phyloP scores from a whole-genome alignment of 2,113 vertebrate genomes.

The Coryphaenoides rupestris region DNA sequence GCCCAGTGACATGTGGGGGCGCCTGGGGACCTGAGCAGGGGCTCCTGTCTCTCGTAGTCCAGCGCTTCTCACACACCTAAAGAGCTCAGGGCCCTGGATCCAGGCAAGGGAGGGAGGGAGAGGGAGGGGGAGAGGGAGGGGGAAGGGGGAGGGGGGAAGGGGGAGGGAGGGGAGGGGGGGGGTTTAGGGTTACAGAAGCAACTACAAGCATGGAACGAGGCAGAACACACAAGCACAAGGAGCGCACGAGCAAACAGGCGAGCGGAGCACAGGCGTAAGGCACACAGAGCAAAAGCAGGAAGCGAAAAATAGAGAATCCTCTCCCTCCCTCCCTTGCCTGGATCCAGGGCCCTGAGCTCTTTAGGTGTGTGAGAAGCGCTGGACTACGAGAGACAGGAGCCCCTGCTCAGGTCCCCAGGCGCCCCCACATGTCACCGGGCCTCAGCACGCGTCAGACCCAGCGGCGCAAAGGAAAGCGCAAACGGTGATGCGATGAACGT shows the following conservation, averaged over 20 bases:
- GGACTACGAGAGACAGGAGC: slow-evolving; percentile 23
- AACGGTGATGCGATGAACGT: not conserved
- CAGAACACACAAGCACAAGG: too few species aligned
- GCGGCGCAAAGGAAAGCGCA: not conserved
- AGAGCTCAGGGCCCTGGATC: slow-evolving; percentile 33
- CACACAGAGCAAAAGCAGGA: too few species aligned
- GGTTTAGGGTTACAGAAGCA: too few species aligned
- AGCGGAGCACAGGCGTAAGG: too few species aligned
- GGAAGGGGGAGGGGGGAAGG: slow-evolving; percentile 5
- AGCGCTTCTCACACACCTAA: slow-evolving; percentile 61
- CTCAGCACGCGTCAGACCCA: not conserved
- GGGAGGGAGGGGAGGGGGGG: slow-evolving; percentile 3
- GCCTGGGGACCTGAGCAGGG: not conserved
- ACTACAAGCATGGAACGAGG: too few species aligned
- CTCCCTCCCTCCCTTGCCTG: slow-evolving; percentile 24
- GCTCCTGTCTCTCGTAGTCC: slow-evolving; percentile 62
- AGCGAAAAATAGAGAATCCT: too few species aligned
- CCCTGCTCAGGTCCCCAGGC: not conserved
- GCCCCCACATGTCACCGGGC: not conserved
- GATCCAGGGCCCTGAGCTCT: slow-evolving; percentile 42
- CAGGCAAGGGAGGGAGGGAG: slow-evolving; percentile 38
- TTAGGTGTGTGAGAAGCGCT: slow-evolving; percentile 39
- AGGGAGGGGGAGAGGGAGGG: slow-evolving; percentile 46
- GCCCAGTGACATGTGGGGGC: not conserved
- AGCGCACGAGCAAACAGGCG: too few species aligned